phyloP scores from a whole-genome alignment of 1,140 invertebrate species.

The Bicyclus anynana region DNA sequence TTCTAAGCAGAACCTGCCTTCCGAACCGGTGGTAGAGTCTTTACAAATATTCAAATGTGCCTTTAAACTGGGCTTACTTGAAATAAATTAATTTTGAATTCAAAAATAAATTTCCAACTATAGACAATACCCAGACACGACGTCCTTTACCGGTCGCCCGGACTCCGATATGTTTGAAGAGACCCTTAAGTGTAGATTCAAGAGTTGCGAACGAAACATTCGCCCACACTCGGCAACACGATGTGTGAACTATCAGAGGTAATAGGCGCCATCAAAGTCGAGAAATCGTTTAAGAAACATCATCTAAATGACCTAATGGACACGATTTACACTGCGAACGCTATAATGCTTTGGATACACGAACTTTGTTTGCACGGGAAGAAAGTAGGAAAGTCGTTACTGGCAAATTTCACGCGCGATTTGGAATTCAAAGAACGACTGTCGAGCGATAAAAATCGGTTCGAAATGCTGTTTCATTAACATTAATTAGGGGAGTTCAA shows the following conservation, averaged over 20 bases:
- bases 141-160: no score
- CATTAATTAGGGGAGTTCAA: slow-evolving; percentile 52
- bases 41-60: no score
- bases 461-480: slow-evolving; percentile 39
- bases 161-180: neutral
- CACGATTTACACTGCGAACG: slow-evolving; percentile 24
- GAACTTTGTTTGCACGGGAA: slow-evolving; percentile 21
- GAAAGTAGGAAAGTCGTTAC: slow-evolving; percentile 27
- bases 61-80: no score
- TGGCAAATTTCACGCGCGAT: slow-evolving; percentile 36
- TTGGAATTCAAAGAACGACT: slow-evolving; percentile 37
- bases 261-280: slow-evolving; percentile 40
- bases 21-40: no score
- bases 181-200: neutral
- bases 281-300: slow-evolving; percentile 35
- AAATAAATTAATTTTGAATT: no score
- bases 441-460: slow-evolving; percentile 35
- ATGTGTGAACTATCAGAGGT: slow-evolving; percentile 41
- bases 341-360: slow-evolving; percentile 14
- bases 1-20: no score
- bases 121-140: no score
- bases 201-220: slow-evolving; percentile 26
- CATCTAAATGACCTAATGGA: slow-evolving; percentile 28
- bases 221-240: slow-evolving; percentile 37
- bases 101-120: no score